phyloP scores from a whole-genome alignment of 2,888 invertebrate genomes.

The Drosophila quinaria region DNA sequence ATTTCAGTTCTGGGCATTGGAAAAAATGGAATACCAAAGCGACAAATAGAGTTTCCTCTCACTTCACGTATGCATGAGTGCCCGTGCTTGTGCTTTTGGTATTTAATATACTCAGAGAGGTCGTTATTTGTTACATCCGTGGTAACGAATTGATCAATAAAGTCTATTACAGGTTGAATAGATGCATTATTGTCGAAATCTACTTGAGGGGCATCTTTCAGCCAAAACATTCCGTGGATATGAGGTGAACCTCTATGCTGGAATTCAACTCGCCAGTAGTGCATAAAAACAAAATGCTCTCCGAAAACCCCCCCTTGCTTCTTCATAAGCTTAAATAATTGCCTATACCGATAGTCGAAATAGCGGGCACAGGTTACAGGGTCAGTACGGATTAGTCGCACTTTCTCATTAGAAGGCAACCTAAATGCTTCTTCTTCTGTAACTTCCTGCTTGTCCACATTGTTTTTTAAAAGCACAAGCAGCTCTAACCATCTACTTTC shows the following conservation, averaged over 20 bases:
- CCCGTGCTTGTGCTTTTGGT: conserved; percentile 18
- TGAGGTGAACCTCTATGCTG: conserved; percentile 8
- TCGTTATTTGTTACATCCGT: neutral
- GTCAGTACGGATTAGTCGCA: neutral
- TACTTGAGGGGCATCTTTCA: conserved; percentile 12
- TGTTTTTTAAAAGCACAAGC: neutral
- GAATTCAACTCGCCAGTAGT: conserved; percentile 26
- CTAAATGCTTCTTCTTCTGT: neutral
- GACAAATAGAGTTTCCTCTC: conserved; percentile 14
- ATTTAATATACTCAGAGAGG: neutral
- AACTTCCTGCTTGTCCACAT: neutral
- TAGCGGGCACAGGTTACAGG: neutral
- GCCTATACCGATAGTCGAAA: neutral
- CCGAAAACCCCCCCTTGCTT: neutral
- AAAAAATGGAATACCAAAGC: conserved; percentile 16
- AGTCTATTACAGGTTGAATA: neutral
- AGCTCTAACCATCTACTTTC: conserved; percentile 6
- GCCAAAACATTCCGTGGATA: neutral
- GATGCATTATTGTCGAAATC: neutral
- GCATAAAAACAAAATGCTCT: neutral
- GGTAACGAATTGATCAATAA: conserved; percentile 1
- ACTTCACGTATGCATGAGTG: conserved; percentile 17
- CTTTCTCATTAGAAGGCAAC: neutral
- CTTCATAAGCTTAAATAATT: neutral
- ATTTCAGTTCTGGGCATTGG: conserved; percentile 8